Evolutionary conservation across 2,797 vertebrate species (phyloP).

Genomic region (Anniella stebbinsi): DNA sequence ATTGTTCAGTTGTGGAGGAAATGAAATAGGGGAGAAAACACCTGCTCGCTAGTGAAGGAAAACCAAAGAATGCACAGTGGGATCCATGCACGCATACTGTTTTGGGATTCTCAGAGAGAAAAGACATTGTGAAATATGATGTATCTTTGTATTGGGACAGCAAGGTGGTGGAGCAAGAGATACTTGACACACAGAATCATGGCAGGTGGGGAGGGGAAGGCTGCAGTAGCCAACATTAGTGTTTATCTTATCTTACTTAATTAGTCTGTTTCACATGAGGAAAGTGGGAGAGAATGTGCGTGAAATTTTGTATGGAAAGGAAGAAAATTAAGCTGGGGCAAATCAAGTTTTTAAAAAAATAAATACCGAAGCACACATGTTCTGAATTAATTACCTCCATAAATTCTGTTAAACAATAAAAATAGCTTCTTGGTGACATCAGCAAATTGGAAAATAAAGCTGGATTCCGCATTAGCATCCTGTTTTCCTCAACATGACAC

Average conservation of each 20-base stretch:
- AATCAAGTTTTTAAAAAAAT: slow-evolving; percentile 71
- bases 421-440: slow-evolving; percentile 81
- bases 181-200: slow-evolving; percentile 13
- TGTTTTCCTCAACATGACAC: slow-evolving; percentile 71
- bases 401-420: slow-evolving; percentile 83
- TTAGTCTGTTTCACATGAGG: slow-evolving; percentile 68
- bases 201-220: slow-evolving; percentile 3
- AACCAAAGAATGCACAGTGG: not conserved
- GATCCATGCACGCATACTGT: not conserved
- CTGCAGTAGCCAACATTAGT: slow-evolving; percentile 41
- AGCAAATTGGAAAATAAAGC: slow-evolving; percentile 75
- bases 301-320: slow-evolving; percentile 70
- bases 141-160: not conserved
- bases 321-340: slow-evolving; percentile 75
- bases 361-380: slow-evolving; percentile 79
- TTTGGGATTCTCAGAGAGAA: not conserved
- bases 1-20: not conserved
- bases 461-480: slow-evolving; percentile 70
- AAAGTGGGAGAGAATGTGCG: slow-evolving; percentile 70
- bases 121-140: not conserved
- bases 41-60: slow-evolving; percentile 1
- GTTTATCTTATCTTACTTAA: slow-evolving; percentile 69
- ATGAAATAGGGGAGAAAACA: slow-evolving; percentile 23
- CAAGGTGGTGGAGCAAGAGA: slow-evolving; percentile 49
- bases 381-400: slow-evolving; percentile 83